Conservation (phyloP, 2,113 vertebrate species). For the Opisthocomus hoazin region DNA sequence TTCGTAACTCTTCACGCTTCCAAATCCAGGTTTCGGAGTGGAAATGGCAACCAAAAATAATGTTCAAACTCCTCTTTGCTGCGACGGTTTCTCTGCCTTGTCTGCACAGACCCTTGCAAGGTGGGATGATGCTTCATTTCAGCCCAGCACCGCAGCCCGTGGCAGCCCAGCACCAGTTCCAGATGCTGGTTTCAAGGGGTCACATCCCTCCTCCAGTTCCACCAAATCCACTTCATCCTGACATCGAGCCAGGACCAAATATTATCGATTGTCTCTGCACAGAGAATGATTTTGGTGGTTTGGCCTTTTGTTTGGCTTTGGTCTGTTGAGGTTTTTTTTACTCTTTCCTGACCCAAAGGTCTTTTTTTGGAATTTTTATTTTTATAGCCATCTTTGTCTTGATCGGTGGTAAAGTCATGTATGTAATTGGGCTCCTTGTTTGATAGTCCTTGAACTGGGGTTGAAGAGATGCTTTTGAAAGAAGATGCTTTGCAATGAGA, state of each 20-base stretch:
- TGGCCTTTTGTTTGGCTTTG: not conserved
- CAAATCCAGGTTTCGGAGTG: not conserved
- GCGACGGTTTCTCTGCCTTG: not conserved
- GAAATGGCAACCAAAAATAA: not conserved
- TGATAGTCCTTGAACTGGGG: not conserved
- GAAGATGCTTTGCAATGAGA: not conserved
- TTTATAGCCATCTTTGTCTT: not conserved
- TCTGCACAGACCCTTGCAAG: no score
- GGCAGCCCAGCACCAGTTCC: not conserved
- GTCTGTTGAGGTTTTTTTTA: not conserved
- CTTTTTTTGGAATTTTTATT: not conserved
- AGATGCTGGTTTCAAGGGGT: not conserved
- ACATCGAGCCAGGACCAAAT: not conserved
- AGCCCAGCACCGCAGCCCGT: not conserved
- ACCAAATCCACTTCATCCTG: not conserved
- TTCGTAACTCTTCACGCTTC: accelerated
- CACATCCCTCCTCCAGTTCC: not conserved
- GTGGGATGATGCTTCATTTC: no score
- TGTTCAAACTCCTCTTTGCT: not conserved
- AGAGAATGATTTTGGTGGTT: not conserved
- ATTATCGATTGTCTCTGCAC: not conserved
- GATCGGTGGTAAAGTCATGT: not conserved
- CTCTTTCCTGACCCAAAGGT: not conserved
- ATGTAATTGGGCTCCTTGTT: not conserved
- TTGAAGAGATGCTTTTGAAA: not conserved